Evolutionary conservation across 2,888 invertebrate species (phyloP), one percentile per base, ranked within the genome.

Genomic region (Netelia melanura): DNA sequence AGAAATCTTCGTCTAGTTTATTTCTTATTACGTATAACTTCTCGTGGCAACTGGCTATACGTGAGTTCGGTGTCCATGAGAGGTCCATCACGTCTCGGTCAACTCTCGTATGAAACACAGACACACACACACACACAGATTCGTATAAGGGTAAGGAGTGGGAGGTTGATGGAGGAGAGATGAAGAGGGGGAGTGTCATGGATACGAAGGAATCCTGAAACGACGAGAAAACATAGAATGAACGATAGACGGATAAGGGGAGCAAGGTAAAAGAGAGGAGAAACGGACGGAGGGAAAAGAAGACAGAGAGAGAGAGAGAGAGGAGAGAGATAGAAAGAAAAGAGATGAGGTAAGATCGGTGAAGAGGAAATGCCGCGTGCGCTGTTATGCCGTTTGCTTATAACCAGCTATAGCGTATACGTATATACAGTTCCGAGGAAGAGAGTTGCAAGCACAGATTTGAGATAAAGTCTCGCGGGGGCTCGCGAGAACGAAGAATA

Each of bases 201-300:
- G 84, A 89, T 71, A 87, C 71, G 86, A 86, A 87, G 87, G 88
- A 87, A 86, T 88, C 84, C 86, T 83, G 86, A 86, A 56, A 52
- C 52, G 43, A 65, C 64, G 65, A 25, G n/a, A 67, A 71, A 72
- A 48, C 64, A 71, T 58, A 58, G 76, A 54, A 82, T 74, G 65
- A 83, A 70, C 64, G 81, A 81, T 81, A 71, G 77, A 83, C 67
- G 61, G 78, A 83, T 78, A 74, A 72, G 71, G 48, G 48, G 67
- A 80, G 61, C 54, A 17, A 72, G 17, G 79, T 21, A 54, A 78
- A 78, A 70, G 61, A 80, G 68, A 74, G 72, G 61, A 48, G 67
- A 76, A 43, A 77, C 77, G 17, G 44, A 56, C 44, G 52, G 14
- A n/a, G 11, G 52, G 23, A 74, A 81, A 79, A 65, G 10, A 25